These are phyloP conservation scores for Cyrtonyx montezumae DNA, from an alignment of 2,113 vertebrate species.

Conservation along the genomic window DNA sequence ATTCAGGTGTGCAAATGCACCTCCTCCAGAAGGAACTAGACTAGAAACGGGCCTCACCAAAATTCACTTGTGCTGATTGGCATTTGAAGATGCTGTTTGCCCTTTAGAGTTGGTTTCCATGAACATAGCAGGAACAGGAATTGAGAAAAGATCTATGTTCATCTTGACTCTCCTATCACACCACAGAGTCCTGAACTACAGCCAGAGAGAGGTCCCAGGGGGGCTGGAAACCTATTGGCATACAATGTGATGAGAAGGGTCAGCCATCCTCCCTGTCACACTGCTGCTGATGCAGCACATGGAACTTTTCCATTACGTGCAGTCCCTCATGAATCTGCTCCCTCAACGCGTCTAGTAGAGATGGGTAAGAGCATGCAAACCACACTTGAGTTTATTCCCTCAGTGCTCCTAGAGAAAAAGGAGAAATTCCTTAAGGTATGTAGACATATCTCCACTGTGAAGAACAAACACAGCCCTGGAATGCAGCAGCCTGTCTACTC, in stretches of 20 bases:
- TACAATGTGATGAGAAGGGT: neutral
- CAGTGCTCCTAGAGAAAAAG: neutral
- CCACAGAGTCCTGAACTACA: neutral
- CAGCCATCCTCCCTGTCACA: neutral
- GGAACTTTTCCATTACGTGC: neutral
- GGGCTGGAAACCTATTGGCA: neutral
- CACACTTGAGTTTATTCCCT: neutral
- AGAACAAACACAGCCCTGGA: conserved; percentile 17
- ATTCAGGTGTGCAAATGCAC: neutral
- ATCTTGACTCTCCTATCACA: neutral
- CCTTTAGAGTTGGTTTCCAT: neutral
- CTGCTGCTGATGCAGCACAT: neutral
- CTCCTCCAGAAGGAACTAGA: neutral
- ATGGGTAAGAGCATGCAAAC: no score
- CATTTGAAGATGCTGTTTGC: neutral
- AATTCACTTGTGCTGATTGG: neutral
- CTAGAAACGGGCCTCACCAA: neutral
- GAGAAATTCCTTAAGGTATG: neutral
- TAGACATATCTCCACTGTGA: neutral
- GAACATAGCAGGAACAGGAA: neutral
- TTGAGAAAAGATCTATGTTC: neutral
- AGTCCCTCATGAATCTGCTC: neutral
- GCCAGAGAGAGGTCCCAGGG: neutral
- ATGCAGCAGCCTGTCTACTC: conserved; percentile 36
- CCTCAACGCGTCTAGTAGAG: neutral